phyloP scores from a whole-genome alignment of 2,113 vertebrate genomes.

The Stigmatopora argus region DNA sequence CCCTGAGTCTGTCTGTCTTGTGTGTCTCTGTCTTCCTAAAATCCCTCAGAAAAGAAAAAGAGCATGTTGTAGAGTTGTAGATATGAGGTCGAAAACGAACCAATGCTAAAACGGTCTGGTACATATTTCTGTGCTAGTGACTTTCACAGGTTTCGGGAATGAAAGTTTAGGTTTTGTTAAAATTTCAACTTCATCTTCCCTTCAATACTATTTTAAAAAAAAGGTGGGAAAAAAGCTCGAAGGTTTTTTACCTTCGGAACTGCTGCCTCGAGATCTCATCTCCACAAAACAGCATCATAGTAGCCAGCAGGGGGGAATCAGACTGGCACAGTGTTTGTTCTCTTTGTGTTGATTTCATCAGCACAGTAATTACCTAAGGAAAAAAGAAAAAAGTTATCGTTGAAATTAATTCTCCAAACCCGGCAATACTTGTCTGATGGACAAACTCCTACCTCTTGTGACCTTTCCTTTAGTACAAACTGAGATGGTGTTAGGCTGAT shows the following conservation, averaged over 20 bases:
- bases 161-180: background rate
- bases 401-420: background rate
- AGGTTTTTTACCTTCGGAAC: constrained; percentile 78
- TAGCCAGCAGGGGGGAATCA: constrained; percentile 64
- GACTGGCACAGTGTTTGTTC: constrained; percentile 59
- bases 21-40: too few species aligned
- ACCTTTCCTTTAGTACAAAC: constrained; percentile 86
- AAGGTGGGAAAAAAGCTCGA: background rate
- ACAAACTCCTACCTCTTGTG: constrained; percentile 73
- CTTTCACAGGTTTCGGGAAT: background rate
- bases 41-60: too few species aligned
- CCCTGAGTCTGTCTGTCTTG: too few species aligned
- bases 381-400: background rate
- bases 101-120: background rate
- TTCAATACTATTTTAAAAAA: background rate
- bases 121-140: background rate
- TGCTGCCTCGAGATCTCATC: constrained; percentile 90
- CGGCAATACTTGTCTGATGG: background rate
- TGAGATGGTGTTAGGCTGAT: constrained; percentile 84
- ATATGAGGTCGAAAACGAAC: too few species aligned
- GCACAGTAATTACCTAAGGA: constrained; percentile 79
- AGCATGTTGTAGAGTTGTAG: too few species aligned
- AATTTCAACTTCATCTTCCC: background rate
- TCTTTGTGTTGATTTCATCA: constrained; percentile 70
- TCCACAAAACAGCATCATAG: constrained; percentile 84